Percentiles rank a stretch among this genome's conserved stretches.
These are phyloP conservation scores for Meganola albula DNA, from an alignment of 2,888 invertebrate species.

Conservation along the genomic window DNA sequence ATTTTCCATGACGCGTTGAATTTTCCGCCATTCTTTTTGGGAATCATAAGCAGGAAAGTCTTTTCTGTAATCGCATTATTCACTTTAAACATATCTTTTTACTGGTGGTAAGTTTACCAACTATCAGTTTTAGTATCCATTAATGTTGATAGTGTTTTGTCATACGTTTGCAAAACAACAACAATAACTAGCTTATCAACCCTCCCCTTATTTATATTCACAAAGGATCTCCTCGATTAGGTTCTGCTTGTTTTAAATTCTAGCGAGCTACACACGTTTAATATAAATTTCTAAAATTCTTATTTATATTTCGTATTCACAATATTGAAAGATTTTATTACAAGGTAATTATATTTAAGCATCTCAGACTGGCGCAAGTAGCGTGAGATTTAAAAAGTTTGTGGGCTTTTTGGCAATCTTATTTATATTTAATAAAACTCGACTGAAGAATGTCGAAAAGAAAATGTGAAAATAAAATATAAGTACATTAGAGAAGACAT, in stretches of 20 bases:
- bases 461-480: not conserved
- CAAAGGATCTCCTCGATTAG: conserved; percentile 5
- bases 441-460: not conserved
- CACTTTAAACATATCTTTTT: too few relatives aligned
- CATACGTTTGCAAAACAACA: conserved; percentile 7
- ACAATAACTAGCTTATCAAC: conserved; percentile 13
- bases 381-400: conserved; percentile 9
- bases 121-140: conserved; percentile 22
- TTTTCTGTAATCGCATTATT: too few relatives aligned
- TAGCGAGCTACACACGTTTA: conserved; percentile 8
- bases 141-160: conserved; percentile 20
- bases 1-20: too few relatives aligned
- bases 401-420: conserved; percentile 1
- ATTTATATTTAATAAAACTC: not conserved
- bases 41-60: too few relatives aligned
- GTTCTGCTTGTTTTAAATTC: conserved; percentile 14
- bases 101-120: too few relatives aligned
- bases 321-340: conserved; percentile 15
- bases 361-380: conserved; percentile 6
- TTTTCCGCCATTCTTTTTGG: too few relatives aligned
- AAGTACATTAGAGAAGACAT: not conserved
- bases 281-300: conserved; percentile 11
- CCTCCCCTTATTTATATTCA: conserved; percentile 12
- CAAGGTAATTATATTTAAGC: conserved; percentile 12
- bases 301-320: conserved; percentile 9